phyloP scores from a whole-genome alignment of 2,888 invertebrate species.

The Pandemis heparana region DNA sequence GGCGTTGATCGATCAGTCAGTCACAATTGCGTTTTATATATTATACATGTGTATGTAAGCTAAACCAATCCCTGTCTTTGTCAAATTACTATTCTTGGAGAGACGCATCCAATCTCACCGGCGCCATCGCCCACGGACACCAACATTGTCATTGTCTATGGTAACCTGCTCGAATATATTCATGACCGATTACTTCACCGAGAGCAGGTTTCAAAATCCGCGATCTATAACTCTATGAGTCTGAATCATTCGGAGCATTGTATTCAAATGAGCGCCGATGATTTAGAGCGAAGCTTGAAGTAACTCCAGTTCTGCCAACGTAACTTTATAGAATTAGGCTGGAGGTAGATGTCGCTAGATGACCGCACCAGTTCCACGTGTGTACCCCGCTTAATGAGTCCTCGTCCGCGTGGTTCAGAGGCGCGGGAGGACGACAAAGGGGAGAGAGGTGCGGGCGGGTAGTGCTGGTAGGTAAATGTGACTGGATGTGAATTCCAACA shows the following conservation, averaged over 20 bases:
- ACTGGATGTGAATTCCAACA: no score
- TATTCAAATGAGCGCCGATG: constrained; percentile 70
- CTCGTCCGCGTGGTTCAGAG: no score
- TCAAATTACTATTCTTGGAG: neutral
- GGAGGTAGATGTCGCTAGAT: neutral
- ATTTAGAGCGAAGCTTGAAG: constrained; percentile 60
- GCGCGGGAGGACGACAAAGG: no score
- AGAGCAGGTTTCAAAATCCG: constrained; percentile 57
- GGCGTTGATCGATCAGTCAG: no score
- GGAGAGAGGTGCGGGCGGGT: no score
- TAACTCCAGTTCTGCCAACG: constrained; percentile 17
- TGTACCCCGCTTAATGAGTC: no score
- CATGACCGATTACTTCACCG: constrained; percentile 46
- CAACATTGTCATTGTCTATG: constrained; percentile 37
- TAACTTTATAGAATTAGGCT: constrained; percentile 13
- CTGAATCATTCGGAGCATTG: constrained; percentile 61
- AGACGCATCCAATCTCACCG: neutral
- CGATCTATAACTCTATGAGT: constrained; percentile 56
- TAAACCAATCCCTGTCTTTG: neutral
- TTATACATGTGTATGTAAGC: no score
- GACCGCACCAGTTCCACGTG: no score
- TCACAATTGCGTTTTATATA: no score
- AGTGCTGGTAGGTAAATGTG: no score
- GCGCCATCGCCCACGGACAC: constrained; percentile 34
- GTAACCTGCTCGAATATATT: constrained; percentile 40